Base-by-base conservation (phyloP, 2,113 vertebrate genomes). In the Phaethon lepturus region DNA sequence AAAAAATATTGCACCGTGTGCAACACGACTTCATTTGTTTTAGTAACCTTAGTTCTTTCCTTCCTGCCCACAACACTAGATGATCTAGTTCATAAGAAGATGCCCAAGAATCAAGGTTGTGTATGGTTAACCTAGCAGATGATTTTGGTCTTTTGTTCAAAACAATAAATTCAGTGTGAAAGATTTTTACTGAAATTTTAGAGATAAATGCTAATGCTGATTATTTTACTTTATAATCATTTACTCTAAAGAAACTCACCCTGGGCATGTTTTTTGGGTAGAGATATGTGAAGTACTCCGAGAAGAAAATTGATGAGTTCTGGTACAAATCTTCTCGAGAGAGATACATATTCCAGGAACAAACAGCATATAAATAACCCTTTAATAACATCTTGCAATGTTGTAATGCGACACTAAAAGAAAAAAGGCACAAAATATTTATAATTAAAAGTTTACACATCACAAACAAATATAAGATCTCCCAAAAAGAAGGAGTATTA, bases 271-370 rank as follows among this genome's bases (percentile, higher is more conserved):
- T 97, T 98, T 93, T 97, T 98, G 10, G 98, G 98, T 29, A 99
- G 96, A 2, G 99, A 98, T n/a, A 99, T 86, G 67, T 99, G 98
- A 15, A 99, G 98, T 29, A 98, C 82, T 64, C 99, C 99, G 31
- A 98, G 84, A 47, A 99, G 98, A 91, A 99, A 99, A 96, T 98
- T 99, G 15, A 99, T 33, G 31, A 99, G 98, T 93, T 99, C 99
- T 4, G 99, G 99, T 31, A 99, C 64, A 91, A 99, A 98, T 95
- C 99, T 98, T 98, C 92, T 99, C 5, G 99, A 99, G 63, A 99
- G 95, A 3, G 99, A 98, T 44, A 99, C 95, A 12, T 98, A 99
- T 91, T 99, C 99, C 97, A 99, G 94, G 10, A 98, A 99, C 86
- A 99, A 84, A 86, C 98, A 99, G 97, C 99, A 99, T 86, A 99